Conservation (phyloP, 2,113 vertebrate species). For the Macaca mulatta region DNA sequence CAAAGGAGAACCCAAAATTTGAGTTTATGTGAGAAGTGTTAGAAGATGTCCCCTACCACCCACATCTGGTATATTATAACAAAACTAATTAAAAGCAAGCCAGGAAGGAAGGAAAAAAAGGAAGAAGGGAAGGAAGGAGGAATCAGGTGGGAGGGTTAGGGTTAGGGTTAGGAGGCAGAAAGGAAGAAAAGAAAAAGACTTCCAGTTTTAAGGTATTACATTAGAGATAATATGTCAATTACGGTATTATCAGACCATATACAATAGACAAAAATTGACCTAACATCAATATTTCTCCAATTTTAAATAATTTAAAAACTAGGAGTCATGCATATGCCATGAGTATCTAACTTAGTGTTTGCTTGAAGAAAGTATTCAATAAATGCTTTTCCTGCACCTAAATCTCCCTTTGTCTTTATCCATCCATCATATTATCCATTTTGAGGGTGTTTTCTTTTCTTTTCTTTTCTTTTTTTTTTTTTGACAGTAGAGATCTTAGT, state of each 20-base stretch:
- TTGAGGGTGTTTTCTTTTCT: no score
- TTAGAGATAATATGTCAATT: not conserved
- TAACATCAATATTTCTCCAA: not conserved
- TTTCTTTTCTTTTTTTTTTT: not conserved
- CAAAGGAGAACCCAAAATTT: not conserved
- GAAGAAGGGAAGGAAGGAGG: not conserved
- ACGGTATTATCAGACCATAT: not conserved
- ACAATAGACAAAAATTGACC: not conserved
- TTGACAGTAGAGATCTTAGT: not conserved
- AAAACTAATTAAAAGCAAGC: not conserved
- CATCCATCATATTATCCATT: not conserved
- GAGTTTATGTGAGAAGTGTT: not conserved
- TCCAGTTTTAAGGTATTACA: not conserved
- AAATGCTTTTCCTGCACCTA: not conserved
- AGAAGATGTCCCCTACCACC: not conserved
- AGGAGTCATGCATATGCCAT: not conserved
- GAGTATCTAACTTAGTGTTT: not conserved
- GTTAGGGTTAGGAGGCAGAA: no score
- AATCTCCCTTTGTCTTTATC: not conserved
- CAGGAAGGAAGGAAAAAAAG: not conserved
- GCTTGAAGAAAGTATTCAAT: not conserved
- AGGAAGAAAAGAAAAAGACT: not conserved
- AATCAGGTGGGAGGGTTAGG: no score
- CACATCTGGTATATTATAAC: not conserved
- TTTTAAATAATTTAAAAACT: not conserved